Percentiles rank a stretch among this genome's conserved stretches.
Conservation (phyloP, 2,888 invertebrate genomes). For the Drosophila greeni region DNA sequence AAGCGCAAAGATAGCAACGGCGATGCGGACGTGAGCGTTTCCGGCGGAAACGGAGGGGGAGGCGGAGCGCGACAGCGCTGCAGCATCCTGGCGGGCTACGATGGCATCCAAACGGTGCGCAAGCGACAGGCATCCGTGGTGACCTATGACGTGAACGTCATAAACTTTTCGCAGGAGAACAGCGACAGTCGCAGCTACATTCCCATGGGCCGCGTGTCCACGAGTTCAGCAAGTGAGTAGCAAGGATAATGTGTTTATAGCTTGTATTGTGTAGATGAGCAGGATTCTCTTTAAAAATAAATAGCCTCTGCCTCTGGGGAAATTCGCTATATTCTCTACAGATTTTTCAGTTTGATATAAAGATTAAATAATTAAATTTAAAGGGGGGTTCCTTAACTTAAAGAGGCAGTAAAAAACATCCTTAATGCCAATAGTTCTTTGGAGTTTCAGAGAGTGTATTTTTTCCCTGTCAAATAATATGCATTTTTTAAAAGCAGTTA, state of each 20-base stretch:
- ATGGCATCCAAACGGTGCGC: constrained; percentile 75
- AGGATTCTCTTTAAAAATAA: constrained; percentile 9
- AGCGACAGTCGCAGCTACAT: constrained; percentile 78
- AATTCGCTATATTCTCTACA: background rate
- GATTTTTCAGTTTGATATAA: background rate
- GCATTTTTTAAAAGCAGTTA: constrained; percentile 1
- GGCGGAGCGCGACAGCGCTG: constrained; percentile 55
- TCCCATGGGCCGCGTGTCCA: constrained; percentile 78
- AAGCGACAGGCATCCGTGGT: constrained; percentile 79
- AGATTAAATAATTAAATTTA: background rate
- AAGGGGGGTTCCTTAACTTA: background rate
- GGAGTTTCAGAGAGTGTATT: background rate
- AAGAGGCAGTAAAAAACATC: background rate
- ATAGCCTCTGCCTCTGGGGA: background rate
- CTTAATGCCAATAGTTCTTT: background rate
- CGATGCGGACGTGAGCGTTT: constrained; percentile 63
- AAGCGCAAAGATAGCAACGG: constrained; percentile 66
- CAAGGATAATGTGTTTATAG: background rate
- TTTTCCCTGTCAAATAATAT: background rate
- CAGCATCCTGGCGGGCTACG: constrained; percentile 73
- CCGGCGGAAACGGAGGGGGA: constrained; percentile 48
- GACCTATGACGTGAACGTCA: constrained; percentile 79
- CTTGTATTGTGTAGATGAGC: constrained; percentile 1
- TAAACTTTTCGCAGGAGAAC: constrained; percentile 79
- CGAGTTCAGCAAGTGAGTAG: constrained; percentile 79